Percentiles rank a stretch among this genome's conserved stretches.
phyloP scores from a whole-genome alignment of 2,113 vertebrate genomes.

The Lagenorhynchus albirostris region DNA sequence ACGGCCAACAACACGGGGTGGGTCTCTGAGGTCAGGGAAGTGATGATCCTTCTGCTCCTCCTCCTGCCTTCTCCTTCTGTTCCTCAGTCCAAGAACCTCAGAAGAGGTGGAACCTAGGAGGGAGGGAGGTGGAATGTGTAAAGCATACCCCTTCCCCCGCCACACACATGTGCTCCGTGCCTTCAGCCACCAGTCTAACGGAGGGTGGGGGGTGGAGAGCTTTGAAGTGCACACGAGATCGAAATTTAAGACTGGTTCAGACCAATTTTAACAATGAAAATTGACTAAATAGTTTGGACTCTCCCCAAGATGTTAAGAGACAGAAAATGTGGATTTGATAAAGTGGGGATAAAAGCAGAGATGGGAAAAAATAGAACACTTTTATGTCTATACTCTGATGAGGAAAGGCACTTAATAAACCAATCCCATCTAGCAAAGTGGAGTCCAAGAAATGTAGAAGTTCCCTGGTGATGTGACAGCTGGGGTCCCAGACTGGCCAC shows the following conservation, averaged over 20 bases:
- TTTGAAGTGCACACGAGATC: neutral
- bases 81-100: neutral
- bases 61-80: rapidly evolving
- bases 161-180: neutral
- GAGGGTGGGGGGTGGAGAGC: neutral
- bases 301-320: neutral
- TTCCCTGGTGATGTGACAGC: neutral
- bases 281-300: neutral
- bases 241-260: neutral
- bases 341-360: neutral
- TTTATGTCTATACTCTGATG: neutral
- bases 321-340: neutral
- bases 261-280: neutral
- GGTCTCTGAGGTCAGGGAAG: neutral
- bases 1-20: rapidly evolving
- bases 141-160: neutral
- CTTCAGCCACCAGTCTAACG: neutral
- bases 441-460: neutral
- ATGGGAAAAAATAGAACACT: neutral
- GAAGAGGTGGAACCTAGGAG: neutral
- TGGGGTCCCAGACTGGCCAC: no score
- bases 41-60: neutral
- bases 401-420: neutral
- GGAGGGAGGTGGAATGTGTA: neutral
- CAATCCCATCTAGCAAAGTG: neutral